Evolutionary conservation across 2,797 vertebrate genomes (phyloP).

Genomic region (Myotis planiceps): DNA sequence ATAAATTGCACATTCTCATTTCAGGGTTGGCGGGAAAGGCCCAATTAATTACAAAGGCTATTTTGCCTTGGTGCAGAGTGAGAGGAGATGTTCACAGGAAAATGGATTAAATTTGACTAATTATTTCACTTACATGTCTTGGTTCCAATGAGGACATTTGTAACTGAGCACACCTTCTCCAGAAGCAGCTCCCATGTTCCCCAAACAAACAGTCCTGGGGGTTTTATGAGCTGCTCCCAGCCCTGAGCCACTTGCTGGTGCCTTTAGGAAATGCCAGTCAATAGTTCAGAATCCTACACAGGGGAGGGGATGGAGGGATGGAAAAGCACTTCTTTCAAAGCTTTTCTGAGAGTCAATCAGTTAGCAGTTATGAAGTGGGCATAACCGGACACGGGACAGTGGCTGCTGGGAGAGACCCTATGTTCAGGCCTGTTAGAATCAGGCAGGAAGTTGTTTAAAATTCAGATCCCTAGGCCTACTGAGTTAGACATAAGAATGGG

Average conservation of each 20-base stretch:
- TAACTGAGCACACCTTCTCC: not conserved
- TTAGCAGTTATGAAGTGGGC: not conserved
- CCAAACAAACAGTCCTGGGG: not conserved
- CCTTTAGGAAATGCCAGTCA: slow-evolving; percentile 4
- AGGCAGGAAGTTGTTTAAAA: not conserved
- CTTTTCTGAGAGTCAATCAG: not conserved
- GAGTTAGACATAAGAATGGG: not conserved
- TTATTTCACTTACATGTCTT: not conserved
- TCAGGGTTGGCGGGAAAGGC: not conserved
- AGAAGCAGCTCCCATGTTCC: not conserved
- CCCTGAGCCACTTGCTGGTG: not conserved
- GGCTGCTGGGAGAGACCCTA: not conserved
- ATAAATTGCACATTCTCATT: slow-evolving; percentile 45
- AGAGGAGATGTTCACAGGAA: not conserved
- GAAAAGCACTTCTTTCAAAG: not conserved
- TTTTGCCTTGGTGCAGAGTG: not conserved
- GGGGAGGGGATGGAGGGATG: fast-evolving
- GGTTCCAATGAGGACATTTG: not conserved
- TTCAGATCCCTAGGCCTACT: not conserved
- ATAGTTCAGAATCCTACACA: not conserved
- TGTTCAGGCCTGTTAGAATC: not conserved
- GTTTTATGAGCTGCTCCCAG: not conserved
- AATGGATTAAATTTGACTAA: slow-evolving; percentile 17
- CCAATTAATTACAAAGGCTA: slow-evolving; percentile 42
- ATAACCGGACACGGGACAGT: no score